A percentile compares a stretch with the other conserved stretches of the same genome.
These are phyloP conservation scores for Anoplopoma fimbria DNA, from an alignment of 2,113 vertebrate genomes.

Conservation along the genomic window DNA sequence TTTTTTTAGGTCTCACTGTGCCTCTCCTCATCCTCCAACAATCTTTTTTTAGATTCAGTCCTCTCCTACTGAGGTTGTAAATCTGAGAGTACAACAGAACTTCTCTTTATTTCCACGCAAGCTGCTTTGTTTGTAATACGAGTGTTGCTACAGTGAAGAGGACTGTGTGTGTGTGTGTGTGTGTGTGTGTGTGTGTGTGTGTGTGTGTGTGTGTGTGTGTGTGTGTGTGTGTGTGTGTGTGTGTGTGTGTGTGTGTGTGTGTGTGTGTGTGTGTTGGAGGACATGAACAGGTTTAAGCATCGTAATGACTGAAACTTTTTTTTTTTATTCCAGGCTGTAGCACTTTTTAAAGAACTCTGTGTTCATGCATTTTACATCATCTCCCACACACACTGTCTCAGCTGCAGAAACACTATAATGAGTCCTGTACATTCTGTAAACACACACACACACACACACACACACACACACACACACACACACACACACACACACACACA, in stretches of 20 bases:
- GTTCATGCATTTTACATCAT: slow-evolving; percentile 1
- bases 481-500: too few species aligned
- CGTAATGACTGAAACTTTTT: slow-evolving; percentile 19
- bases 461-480: too few species aligned
- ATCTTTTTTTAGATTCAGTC: neutral
- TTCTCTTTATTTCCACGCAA: too few species aligned
- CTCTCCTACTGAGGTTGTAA: neutral
- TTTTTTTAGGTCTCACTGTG: slow-evolving; percentile 28
- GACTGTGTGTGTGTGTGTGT: neutral
- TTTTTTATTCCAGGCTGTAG: slow-evolving; percentile 30
- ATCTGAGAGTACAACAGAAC: too few species aligned
- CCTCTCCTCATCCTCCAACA: slow-evolving; percentile 35
- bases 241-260: neutral
- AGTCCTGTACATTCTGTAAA: too few species aligned
- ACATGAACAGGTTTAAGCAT: slow-evolving; percentile 28
- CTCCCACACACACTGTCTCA: too few species aligned
- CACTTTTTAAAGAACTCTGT: slow-evolving; percentile 20
- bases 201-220: slow-evolving; percentile 4
- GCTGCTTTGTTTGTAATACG: too few species aligned
- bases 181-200: slow-evolving; percentile 9
- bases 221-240: neutral
- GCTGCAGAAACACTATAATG: too few species aligned
- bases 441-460: too few species aligned
- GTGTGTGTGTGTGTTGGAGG: slow-evolving; percentile 3
- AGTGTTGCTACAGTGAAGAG: too few species aligned